Percentiles rank a stretch among this genome's conserved stretches.
Evolutionary conservation across 2,888 invertebrate species (phyloP).

Genomic region (Platypus cylindrus): DNA sequence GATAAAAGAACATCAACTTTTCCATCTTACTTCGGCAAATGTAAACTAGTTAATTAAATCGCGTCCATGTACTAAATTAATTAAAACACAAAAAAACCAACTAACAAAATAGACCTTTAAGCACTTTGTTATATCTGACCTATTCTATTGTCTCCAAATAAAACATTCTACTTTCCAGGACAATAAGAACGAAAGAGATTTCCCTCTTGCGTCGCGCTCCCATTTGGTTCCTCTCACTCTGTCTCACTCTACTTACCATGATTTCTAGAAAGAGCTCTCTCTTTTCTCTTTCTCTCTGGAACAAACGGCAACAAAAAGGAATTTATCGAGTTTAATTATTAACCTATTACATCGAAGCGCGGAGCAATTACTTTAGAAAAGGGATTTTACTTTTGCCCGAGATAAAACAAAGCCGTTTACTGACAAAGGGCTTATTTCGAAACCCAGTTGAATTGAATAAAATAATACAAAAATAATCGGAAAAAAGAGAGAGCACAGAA

Average conservation of each 20-base stretch:
- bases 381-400: slow-evolving; percentile 11
- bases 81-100: slow-evolving; percentile 3
- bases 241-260: no score
- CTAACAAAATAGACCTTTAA: no score
- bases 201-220: slow-evolving; percentile 2
- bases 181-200: slow-evolving; percentile 5
- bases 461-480: no score
- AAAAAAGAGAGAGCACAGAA: no score
- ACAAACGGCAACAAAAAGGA: slow-evolving; percentile 11
- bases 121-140: slow-evolving; percentile 2
- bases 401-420: slow-evolving; percentile 14
- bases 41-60: not conserved
- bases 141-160: slow-evolving; percentile 1
- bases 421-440: slow-evolving; percentile 9
- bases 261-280: no score
- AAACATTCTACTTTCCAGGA: slow-evolving; percentile 3
- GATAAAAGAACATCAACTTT: no score
- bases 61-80: slow-evolving; percentile 1
- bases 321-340: slow-evolving; percentile 15
- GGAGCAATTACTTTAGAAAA: slow-evolving; percentile 11
- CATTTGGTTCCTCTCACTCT: no score
- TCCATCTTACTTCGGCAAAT: no score
- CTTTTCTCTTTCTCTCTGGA: slow-evolving; percentile 1
- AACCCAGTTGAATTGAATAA: slow-evolving; percentile 4
- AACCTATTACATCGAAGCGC: slow-evolving; percentile 13